Percentiles rank a stretch among this genome's conserved stretches.
phyloP scores from a whole-genome alignment of 2,797 vertebrate species.

The Phoxinus dragarum region DNA sequence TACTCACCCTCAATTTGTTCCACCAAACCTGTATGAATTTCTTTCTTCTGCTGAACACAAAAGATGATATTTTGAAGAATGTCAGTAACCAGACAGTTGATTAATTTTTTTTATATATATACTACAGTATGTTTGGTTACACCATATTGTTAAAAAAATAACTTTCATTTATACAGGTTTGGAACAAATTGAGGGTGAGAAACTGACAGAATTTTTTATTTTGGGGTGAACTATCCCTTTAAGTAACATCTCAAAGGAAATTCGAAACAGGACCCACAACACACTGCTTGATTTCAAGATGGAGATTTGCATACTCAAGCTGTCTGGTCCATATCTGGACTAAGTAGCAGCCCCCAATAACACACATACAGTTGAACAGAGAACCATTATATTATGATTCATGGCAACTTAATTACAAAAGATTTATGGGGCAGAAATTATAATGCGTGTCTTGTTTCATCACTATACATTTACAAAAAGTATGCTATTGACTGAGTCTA shows the following conservation, averaged over 20 bases:
- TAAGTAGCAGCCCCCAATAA: background rate
- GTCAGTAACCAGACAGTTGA: background rate
- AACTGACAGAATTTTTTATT: background rate
- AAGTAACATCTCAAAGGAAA: background rate
- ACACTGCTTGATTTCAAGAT: background rate
- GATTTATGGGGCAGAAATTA: background rate
- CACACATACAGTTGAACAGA: background rate
- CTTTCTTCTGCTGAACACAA: background rate
- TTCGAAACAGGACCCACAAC: slow-evolving; percentile 1
- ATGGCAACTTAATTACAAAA: background rate
- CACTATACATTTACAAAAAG: background rate
- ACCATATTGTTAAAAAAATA: too few relatives aligned
- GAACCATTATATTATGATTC: slow-evolving; percentile 25
- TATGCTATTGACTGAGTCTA: background rate
- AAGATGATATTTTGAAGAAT: background rate
- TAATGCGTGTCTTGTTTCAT: background rate
- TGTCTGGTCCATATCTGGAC: background rate
- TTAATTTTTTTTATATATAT: too few relatives aligned
- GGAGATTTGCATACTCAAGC: background rate
- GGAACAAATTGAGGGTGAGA: background rate
- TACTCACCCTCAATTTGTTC: background rate
- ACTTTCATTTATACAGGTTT: background rate
- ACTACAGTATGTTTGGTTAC: too few relatives aligned
- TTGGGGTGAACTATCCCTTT: background rate
- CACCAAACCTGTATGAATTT: background rate